Conservation (phyloP, 2,888 invertebrate genomes). For the Chloromyia formosa region DNA sequence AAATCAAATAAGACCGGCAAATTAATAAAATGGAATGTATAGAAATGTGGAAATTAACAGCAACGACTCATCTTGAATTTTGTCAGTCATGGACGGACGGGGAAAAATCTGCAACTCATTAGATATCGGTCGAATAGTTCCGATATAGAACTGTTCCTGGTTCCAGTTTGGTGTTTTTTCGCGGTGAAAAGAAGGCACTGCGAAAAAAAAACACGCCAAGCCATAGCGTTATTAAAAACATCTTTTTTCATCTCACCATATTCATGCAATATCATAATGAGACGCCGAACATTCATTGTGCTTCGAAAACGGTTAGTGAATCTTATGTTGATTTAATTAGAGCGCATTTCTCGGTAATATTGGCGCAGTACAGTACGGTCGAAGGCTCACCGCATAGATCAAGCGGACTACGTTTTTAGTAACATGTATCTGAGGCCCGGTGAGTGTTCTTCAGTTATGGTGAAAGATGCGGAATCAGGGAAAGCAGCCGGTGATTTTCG, state of each 20-base stretch:
- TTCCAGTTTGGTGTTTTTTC: slow-evolving; percentile 25
- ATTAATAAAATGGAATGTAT: slow-evolving; percentile 6
- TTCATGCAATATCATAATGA: background rate
- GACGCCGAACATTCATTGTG: slow-evolving; percentile 11
- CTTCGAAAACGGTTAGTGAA: slow-evolving; percentile 4
- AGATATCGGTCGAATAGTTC: slow-evolving; percentile 42
- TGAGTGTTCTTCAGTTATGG: background rate
- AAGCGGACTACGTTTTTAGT: background rate
- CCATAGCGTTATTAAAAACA: slow-evolving; percentile 22
- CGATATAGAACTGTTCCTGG: slow-evolving; percentile 41
- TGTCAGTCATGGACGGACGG: background rate
- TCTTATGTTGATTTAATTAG: slow-evolving; percentile 22
- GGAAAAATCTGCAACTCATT: slow-evolving; percentile 36
- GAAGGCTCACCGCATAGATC: background rate
- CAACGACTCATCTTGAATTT: background rate
- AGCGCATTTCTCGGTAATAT: background rate
- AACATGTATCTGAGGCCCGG: too few relatives aligned
- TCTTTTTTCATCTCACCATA: slow-evolving; percentile 1
- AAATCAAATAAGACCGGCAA: background rate
- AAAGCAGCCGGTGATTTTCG: background rate
- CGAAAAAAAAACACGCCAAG: background rate
- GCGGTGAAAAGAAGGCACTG: background rate
- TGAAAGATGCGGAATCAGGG: slow-evolving; percentile 13
- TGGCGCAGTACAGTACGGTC: background rate
- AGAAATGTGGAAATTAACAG: slow-evolving; percentile 1